Conservation (phyloP, 1,140 invertebrate genomes). For the Lepidurus apus region DNA sequence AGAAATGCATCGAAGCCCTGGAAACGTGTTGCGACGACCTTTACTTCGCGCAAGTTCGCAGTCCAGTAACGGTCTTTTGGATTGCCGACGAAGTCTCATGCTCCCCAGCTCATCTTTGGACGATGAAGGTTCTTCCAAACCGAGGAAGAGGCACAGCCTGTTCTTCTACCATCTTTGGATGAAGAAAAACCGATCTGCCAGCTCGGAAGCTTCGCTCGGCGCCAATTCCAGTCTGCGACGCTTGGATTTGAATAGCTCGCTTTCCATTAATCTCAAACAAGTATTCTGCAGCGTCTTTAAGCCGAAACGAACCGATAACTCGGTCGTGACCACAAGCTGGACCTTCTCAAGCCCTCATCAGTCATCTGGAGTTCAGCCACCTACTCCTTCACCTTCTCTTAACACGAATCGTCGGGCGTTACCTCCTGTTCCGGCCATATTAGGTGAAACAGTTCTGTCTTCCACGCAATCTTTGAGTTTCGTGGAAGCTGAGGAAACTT, state of each 20-base stretch:
- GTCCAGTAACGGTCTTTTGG: neutral
- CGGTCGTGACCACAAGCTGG: slow-evolving; percentile 30
- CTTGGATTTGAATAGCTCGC: neutral
- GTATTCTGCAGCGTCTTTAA: slow-evolving; percentile 31
- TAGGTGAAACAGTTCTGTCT: slow-evolving; percentile 23
- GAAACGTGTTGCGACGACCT: slow-evolving; percentile 3
- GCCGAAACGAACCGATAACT: slow-evolving; percentile 27
- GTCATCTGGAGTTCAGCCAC: neutral
- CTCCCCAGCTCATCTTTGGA: neutral
- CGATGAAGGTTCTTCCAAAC: slow-evolving; percentile 25
- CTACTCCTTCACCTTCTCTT: neutral
- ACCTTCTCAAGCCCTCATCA: slow-evolving; percentile 27
- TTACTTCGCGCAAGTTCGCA: neutral
- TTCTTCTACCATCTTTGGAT: neutral
- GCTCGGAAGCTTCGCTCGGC: neutral
- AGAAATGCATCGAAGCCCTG: slow-evolving; percentile 44
- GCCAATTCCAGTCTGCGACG: neutral
- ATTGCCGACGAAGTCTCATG: neutral
- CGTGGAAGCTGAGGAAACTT: neutral
- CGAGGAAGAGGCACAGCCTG: neutral
- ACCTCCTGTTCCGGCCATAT: slow-evolving; percentile 28
- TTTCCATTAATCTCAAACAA: slow-evolving; percentile 25
- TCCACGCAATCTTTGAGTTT: neutral
- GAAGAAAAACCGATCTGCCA: neutral
- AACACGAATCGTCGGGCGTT: slow-evolving; percentile 25